Evolutionary conservation across 1,140 invertebrate genomes (phyloP).

Genomic region (Zaprionus davidi): DNA sequence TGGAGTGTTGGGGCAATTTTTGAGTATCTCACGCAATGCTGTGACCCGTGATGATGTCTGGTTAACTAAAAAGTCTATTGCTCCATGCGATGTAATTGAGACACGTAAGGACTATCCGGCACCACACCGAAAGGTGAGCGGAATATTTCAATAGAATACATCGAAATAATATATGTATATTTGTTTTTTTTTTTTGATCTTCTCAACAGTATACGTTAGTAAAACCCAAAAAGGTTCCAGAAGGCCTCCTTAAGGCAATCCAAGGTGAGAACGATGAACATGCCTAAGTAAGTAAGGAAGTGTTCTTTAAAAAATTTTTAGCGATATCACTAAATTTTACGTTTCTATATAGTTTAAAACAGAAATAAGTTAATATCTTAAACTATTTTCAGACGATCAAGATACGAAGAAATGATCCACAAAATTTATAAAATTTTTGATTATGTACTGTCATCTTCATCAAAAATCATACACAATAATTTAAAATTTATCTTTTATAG

Average conservation of each 20-base stretch:
- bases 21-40: background rate
- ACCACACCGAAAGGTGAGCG: background rate
- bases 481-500: no score
- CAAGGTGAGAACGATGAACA: background rate
- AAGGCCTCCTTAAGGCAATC: background rate
- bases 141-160: background rate
- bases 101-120: slow-evolving; percentile 5
- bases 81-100: slow-evolving; percentile 16
- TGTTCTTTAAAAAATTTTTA: background rate
- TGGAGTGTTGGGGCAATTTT: background rate
- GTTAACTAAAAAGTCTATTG: background rate
- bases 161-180: background rate
- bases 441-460: no score
- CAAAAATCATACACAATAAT: no score
- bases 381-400: no score
- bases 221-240: background rate
- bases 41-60: slow-evolving; percentile 21
- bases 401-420: no score
- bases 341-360: background rate
- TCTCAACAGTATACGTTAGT: background rate
- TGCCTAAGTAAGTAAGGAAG: background rate
- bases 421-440: no score
- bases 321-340: background rate
- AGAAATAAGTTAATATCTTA: no score
- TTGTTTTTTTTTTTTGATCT: background rate